phyloP scores from a whole-genome alignment of 2,888 invertebrate genomes.

The Synergus gifuensis region DNA sequence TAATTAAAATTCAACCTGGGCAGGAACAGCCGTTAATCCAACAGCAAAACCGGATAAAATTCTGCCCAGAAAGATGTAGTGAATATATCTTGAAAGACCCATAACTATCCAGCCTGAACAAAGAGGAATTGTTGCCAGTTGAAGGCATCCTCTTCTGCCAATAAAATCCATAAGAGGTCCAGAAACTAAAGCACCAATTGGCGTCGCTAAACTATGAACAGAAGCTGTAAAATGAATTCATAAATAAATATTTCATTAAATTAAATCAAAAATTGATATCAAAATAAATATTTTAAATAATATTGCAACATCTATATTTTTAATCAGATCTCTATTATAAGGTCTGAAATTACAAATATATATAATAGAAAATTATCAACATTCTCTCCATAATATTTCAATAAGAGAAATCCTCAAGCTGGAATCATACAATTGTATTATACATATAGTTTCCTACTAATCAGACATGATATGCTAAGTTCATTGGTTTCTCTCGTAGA shows the following conservation, averaged over 20 bases:
- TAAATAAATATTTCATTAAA: background rate
- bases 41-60: conserved; percentile 86
- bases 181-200: conserved; percentile 85
- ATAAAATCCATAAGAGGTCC: conserved; percentile 86
- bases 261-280: background rate
- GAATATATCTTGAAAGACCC: conserved; percentile 78
- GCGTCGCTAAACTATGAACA: conserved; percentile 88
- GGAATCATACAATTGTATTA: no score
- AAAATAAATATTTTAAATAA: no score
- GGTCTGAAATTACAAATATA: no score
- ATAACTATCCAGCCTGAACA: conserved; percentile 86
- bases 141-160: conserved; percentile 84
- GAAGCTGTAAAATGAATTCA: conserved; percentile 80
- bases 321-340: no score
- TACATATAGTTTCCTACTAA: no score
- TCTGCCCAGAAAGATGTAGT: conserved; percentile 82
- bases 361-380: background rate
- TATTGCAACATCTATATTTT: no score
- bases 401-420: background rate
- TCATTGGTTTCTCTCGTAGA: conserved; percentile 38
- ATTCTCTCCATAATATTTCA: background rate
- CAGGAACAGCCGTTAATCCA: conserved; percentile 86
- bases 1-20: conserved; percentile 80
- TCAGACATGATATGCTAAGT: background rate
- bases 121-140: conserved; percentile 83